phyloP scores from a whole-genome alignment of 2,113 vertebrate genomes.

The Riparia riparia region DNA sequence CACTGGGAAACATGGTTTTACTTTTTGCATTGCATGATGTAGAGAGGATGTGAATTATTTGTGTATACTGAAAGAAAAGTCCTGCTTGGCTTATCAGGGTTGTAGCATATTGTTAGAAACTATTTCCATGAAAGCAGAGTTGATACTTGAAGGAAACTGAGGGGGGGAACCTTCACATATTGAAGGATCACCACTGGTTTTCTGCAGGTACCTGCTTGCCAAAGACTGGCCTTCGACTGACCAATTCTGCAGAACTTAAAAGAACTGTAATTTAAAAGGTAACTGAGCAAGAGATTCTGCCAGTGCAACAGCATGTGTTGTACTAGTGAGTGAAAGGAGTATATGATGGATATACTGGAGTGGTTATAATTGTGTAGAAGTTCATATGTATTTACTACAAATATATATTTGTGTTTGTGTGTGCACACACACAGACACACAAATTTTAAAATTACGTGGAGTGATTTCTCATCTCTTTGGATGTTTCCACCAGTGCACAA shows the following conservation, averaged over 20 bases:
- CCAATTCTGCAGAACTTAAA: neutral
- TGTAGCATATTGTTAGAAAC: neutral
- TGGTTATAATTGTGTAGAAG: neutral
- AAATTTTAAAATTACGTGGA: neutral
- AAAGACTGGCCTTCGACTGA: neutral
- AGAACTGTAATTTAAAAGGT: neutral
- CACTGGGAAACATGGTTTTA: neutral
- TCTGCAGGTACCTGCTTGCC: neutral
- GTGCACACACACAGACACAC: neutral
- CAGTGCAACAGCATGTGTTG: neutral
- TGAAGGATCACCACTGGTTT: neutral
- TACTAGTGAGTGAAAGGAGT: neutral
- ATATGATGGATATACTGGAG: neutral
- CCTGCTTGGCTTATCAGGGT: neutral
- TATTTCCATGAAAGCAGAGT: neutral
- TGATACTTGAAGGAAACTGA: neutral
- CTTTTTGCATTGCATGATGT: neutral
- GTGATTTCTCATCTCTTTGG: neutral
- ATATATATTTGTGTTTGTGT: neutral
- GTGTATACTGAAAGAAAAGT: neutral
- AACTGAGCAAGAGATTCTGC: neutral
- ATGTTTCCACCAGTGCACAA: neutral
- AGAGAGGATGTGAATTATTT: neutral
- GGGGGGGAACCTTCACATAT: neutral
- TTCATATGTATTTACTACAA: neutral